These are phyloP conservation scores for Eilema depressum DNA, from an alignment of 2,888 invertebrate species.

Conservation along the genomic window DNA sequence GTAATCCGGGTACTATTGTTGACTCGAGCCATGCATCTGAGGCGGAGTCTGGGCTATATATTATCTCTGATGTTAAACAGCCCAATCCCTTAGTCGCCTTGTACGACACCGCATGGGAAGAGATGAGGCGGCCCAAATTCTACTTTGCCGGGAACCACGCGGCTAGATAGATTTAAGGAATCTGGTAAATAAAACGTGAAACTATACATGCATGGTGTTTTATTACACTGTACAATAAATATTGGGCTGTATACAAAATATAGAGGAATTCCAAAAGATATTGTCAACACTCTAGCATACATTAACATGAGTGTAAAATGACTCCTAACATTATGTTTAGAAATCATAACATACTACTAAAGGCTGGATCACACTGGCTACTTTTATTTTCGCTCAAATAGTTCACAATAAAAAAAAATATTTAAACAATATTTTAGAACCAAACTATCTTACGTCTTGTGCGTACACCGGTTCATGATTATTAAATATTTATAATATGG, in stretches of 20 bases:
- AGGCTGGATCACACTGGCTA: slow-evolving; percentile 35
- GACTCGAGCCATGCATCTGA: too few species aligned
- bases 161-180: slow-evolving; percentile 15
- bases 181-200: slow-evolving; percentile 59
- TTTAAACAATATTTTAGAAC: background rate
- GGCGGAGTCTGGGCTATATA: too few species aligned
- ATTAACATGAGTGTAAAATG: slow-evolving; percentile 76
- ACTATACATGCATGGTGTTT: slow-evolving; percentile 84
- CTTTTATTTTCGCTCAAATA: slow-evolving; percentile 17
- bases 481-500: too few species aligned
- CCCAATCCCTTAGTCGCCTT: too few species aligned
- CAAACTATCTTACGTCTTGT: too few species aligned
- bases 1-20: too few species aligned
- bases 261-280: slow-evolving; percentile 85
- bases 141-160: too few species aligned
- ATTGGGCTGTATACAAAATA: slow-evolving; percentile 86
- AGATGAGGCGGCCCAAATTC: too few species aligned
- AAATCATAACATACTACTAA: slow-evolving; percentile 68
- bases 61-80: too few species aligned
- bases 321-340: slow-evolving; percentile 70
- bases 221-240: slow-evolving; percentile 87
- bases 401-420: background rate
- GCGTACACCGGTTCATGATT: too few species aligned
- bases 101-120: too few species aligned
- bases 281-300: slow-evolving; percentile 83